Evolutionary conservation across 2,797 vertebrate genomes (phyloP).

Genomic region (Ficedula albicollis): DNA sequence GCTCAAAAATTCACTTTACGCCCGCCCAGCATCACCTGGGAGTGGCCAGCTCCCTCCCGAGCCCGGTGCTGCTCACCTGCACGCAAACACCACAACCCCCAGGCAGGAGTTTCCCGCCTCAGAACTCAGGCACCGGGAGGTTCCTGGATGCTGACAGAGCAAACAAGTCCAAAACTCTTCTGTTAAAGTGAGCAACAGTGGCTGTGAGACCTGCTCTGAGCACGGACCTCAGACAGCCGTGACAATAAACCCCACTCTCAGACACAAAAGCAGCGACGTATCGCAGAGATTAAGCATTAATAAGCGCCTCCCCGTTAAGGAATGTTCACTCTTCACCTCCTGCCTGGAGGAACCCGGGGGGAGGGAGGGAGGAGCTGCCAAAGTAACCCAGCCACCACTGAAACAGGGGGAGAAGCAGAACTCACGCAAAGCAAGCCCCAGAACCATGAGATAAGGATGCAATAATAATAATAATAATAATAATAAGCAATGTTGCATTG

Average conservation of each 20-base stretch:
- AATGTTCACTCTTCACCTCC: not conserved
- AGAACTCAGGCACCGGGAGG: not conserved
- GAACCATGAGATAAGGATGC: not conserved
- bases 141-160: not conserved
- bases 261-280: not conserved
- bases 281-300: constrained; percentile 24
- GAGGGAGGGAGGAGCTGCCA: not conserved
- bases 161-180: not conserved
- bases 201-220: not conserved
- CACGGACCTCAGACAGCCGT: not conserved
- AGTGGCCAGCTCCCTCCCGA: not conserved
- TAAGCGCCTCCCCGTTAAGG: not conserved
- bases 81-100: not conserved
- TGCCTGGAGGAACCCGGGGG: not conserved
- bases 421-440: not conserved
- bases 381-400: not conserved
- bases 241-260: constrained; percentile 33
- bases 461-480: no score
- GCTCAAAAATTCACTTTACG: not conserved
- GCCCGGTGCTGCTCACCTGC: not conserved
- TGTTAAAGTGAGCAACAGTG: accelerated
- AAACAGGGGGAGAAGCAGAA: not conserved
- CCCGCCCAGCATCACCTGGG: accelerated
- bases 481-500: not conserved
- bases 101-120: no score